phyloP scores from a whole-genome alignment of 2,113 vertebrate genomes.

The Ptychochromis oligacanthus region DNA sequence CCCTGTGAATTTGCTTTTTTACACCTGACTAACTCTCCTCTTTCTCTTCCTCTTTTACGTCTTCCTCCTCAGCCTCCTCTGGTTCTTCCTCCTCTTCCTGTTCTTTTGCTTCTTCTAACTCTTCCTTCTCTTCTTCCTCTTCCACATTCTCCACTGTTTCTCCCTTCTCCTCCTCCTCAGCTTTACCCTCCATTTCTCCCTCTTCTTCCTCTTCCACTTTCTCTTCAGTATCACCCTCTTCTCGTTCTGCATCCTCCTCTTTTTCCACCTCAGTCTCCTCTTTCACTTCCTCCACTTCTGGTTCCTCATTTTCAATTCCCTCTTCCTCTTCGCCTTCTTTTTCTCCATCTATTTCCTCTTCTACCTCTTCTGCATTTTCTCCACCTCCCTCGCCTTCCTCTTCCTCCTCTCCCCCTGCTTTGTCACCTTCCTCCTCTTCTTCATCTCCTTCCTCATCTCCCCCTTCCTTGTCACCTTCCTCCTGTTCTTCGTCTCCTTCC shows the following conservation, averaged over 20 bases:
- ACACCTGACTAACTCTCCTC: slow-evolving; percentile 46
- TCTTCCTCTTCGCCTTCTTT: background rate
- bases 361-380: background rate
- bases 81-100: background rate
- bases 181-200: background rate
- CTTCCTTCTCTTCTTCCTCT: background rate
- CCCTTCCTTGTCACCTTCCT: background rate
- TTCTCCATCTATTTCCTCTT: background rate
- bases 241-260: background rate
- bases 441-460: background rate
- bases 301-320: background rate
- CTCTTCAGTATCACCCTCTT: background rate
- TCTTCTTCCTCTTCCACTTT: background rate
- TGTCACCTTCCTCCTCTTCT: background rate
- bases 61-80: slow-evolving; percentile 7
- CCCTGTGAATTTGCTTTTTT: slow-evolving; percentile 1
- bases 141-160: background rate
- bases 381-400: background rate
- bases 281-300: background rate
- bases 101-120: background rate
- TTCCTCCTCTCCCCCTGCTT: background rate
- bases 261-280: background rate
- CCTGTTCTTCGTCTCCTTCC: background rate
- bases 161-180: background rate
- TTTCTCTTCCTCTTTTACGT: slow-evolving; percentile 28